Evolutionary conservation across 2,888 invertebrate genomes (phyloP), one percentile per base, ranked within the genome.

Genomic region (Tuberolachnus salignus): DNA sequence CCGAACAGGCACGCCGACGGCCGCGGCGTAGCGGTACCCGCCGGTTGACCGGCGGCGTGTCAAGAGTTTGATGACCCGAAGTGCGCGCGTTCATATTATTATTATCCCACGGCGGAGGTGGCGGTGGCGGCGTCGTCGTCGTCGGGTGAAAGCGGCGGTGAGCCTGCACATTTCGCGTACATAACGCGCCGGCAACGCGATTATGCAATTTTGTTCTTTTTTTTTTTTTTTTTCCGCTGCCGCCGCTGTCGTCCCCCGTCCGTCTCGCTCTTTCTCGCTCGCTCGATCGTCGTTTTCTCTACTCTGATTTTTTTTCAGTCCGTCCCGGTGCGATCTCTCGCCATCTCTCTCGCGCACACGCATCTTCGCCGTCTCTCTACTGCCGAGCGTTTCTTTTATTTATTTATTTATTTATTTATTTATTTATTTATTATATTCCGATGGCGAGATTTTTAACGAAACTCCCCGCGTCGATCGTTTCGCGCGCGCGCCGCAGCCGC

Each of bases 11-110:
- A 10, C 46, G 46, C 3, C 46, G 46, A 46, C 46, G 46, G 46
- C 11, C 11, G 46, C 11, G 46, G 46, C 13, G 4, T 44, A 51
- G n/a, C 14, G 16, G 19, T 44, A 44, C 21, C 13, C 63, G 44
- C 44, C 42, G 46, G 46, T 23, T 66, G 14, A 49, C 49, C 46
- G 23, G 49, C 9, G 44, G 44, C 16, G 66, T 46, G 16, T 46
- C 75, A 21, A 78, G 75, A 78, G 75, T 78, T 78, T 78, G 75
- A 78, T 78, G 75, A 78, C 75, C 75, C 57, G 55, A 66, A 75
- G 66, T 66, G 21, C 42, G 13, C 51, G 42, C 21, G 19, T n/a
- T 51, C 21, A 69, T 66, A 66, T 49, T 34, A 34, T 34, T 13
- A 3, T 14, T 49, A 61, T 59, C 59, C 59, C 59, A 26, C 34